These are phyloP conservation scores for Hypocryptadius cinnamomeus DNA, from an alignment of 2,113 vertebrate species.

Conservation along the genomic window DNA sequence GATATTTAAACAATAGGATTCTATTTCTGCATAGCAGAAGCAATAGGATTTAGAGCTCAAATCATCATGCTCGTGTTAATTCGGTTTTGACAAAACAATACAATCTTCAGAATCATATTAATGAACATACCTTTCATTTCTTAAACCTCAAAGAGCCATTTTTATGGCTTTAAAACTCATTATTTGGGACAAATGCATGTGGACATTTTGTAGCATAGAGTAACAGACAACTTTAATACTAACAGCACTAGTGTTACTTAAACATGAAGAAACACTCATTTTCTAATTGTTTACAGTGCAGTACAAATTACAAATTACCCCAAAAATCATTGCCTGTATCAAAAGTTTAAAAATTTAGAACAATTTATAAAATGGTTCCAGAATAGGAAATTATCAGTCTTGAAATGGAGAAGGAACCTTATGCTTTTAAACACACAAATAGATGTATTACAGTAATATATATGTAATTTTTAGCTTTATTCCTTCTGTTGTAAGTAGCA, in stretches of 20 bases:
- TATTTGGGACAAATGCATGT: neutral
- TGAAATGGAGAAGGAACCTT: neutral
- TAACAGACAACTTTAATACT: slow-evolving; percentile 11
- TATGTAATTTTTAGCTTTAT: neutral
- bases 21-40: slow-evolving; percentile 77
- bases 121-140: neutral
- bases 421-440: neutral
- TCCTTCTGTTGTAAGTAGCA: neutral
- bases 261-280: slow-evolving; percentile 33
- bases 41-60: slow-evolving; percentile 48
- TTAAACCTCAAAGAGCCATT: neutral
- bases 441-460: neutral
- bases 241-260: slow-evolving; percentile 16
- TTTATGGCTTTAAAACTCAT: neutral
- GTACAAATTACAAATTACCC: slow-evolving; percentile 48
- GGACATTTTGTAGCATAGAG: neutral
- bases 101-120: neutral
- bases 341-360: slow-evolving; percentile 64
- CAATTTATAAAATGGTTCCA: slow-evolving; percentile 36
- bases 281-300: slow-evolving; percentile 7
- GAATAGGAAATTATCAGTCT: neutral
- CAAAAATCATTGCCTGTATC: slow-evolving; percentile 53
- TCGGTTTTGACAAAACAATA: slow-evolving; percentile 56
- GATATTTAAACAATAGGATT: slow-evolving; percentile 36
- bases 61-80: slow-evolving; percentile 26